Evolutionary conservation across 2,797 vertebrate genomes (phyloP).

Genomic region (Hybognathus amarus): DNA sequence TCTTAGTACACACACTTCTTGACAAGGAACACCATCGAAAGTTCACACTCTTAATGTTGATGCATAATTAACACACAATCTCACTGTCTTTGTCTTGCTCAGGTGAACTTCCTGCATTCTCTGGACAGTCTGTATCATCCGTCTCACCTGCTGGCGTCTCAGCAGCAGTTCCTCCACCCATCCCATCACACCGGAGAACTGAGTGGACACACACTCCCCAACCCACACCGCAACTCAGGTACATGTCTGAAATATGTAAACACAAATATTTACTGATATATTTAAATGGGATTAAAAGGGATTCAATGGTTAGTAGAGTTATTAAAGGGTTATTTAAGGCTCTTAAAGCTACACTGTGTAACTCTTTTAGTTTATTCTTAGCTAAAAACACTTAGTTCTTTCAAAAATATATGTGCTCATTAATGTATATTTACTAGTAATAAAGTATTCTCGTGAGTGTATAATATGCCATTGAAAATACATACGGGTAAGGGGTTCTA

Average conservation of each 20-base stretch:
- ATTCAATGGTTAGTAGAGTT: neutral
- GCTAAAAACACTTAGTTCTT: too few species aligned
- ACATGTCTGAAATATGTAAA: slow-evolving; percentile 4
- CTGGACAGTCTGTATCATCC: slow-evolving; percentile 86
- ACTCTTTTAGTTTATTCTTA: too few species aligned
- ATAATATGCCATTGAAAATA: too few species aligned
- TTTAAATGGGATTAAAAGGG: neutral
- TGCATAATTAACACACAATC: neutral
- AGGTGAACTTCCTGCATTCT: slow-evolving; percentile 83
- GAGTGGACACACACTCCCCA: slow-evolving; percentile 92
- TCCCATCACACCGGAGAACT: slow-evolving; percentile 91
- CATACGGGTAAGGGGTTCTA: too few species aligned
- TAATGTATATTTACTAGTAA: too few species aligned
- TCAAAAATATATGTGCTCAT: too few species aligned
- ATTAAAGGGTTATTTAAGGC: neutral
- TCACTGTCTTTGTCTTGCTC: slow-evolving; percentile 9
- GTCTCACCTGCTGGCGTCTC: slow-evolving; percentile 91
- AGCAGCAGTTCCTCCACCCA: slow-evolving; percentile 95
- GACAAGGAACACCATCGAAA: neutral
- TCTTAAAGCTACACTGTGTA: too few species aligned
- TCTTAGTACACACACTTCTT: slow-evolving; percentile 7
- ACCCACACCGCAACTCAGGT: slow-evolving; percentile 92
- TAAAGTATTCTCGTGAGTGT: too few species aligned
- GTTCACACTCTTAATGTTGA: neutral
- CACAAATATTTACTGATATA: neutral